These are phyloP conservation scores for Eristalinus aeneus DNA, from an alignment of 2,888 invertebrate species.

Conservation along the genomic window DNA sequence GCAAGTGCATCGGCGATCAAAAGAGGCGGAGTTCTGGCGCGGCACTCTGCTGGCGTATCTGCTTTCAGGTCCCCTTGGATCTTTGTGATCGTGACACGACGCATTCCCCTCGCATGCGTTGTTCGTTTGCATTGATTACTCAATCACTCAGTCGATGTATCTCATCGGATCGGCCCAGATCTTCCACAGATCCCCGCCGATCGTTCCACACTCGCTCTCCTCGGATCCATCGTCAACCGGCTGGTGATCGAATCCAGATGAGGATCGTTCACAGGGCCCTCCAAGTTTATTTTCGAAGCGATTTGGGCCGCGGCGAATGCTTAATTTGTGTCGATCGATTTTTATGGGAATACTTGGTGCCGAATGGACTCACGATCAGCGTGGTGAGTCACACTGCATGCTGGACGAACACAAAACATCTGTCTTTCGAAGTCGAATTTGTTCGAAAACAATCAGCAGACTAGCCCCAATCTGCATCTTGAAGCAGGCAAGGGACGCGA, in stretches of 20 bases:
- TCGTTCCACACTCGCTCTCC: neutral
- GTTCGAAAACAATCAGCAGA: neutral
- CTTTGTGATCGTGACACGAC: neutral
- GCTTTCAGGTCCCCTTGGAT: neutral
- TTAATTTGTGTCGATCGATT: conserved; percentile 30
- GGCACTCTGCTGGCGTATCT: neutral
- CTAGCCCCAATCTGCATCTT: neutral
- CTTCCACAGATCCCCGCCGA: conserved; percentile 14
- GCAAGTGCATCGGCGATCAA: conserved; percentile 54
- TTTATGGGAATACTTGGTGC: neutral
- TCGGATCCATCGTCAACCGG: neutral
- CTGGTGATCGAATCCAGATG: conserved; percentile 35
- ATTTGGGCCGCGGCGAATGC: conserved; percentile 5
- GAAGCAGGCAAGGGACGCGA: neutral
- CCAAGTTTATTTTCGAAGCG: conserved; percentile 28
- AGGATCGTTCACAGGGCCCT: conserved; percentile 35
- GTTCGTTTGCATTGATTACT: conserved; percentile 67
- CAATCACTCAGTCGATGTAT: conserved; percentile 35
- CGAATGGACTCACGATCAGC: neutral
- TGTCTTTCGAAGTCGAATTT: neutral
- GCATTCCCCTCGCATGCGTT: neutral
- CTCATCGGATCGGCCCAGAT: neutral
- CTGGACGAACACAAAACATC: neutral
- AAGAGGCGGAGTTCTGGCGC: neutral
- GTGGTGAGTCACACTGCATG: neutral